Evolutionary conservation across 30 jellyfish, hydroid and myxozoan genomes (phyloP).

Genomic region (Catostylus mosaicus): DNA sequence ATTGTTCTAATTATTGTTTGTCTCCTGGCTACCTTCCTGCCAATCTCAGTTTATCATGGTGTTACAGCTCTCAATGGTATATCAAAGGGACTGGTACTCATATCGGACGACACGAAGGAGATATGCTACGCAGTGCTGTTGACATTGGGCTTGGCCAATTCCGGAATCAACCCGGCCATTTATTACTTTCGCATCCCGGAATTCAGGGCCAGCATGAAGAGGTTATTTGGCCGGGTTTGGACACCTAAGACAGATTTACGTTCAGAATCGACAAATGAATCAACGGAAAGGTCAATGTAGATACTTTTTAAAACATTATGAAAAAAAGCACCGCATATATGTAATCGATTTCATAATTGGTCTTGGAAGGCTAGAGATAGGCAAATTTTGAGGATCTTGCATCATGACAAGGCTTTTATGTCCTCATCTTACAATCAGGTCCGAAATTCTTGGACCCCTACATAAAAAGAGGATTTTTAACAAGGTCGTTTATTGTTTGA

Average conservation of each 20-base stretch:
- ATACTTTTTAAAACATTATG: no score
- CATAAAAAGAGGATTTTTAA: no score
- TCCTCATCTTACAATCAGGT: no score
- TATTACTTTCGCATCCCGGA: slow-evolving; percentile 76
- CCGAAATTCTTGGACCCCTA: no score
- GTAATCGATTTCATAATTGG: no score
- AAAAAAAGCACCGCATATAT: no score
- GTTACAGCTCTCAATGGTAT: slow-evolving; percentile 32
- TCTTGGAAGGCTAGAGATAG: no score
- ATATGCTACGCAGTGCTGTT: slow-evolving; percentile 58
- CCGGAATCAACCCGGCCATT: slow-evolving; percentile 78
- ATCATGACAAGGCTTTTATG: no score
- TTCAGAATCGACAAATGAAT: no score
- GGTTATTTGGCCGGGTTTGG: not conserved
- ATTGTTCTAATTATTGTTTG: slow-evolving; percentile 14
- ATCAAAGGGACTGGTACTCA: not conserved
- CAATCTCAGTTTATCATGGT: slow-evolving; percentile 45
- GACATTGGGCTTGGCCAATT: slow-evolving; percentile 63
- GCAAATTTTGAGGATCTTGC: no score
- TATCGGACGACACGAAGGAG: slow-evolving; percentile 29
- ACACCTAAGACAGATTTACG: not conserved
- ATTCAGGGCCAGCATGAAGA: slow-evolving; percentile 49
- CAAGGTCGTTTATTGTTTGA: no score
- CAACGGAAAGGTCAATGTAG: no score
- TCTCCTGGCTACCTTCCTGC: slow-evolving; percentile 27